Percentiles rank a stretch among this genome's conserved stretches.
Conservation (phyloP, 2,888 invertebrate species). For the Cryptophagus acutangulus region DNA sequence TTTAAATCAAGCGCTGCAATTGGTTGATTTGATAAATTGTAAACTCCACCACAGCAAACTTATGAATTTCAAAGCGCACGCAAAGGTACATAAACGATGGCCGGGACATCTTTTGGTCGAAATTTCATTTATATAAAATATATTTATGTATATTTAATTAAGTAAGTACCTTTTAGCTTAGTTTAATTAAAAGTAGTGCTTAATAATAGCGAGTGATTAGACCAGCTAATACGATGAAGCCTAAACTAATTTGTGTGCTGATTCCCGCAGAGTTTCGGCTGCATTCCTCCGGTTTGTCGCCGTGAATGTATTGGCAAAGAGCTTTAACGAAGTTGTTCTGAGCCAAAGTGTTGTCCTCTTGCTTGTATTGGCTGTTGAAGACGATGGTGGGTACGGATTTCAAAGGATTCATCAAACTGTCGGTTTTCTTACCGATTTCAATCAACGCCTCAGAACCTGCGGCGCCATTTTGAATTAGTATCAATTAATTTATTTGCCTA, state of each 20-base stretch:
- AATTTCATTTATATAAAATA: too few species aligned
- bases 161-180: too few species aligned
- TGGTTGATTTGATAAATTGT: too few species aligned
- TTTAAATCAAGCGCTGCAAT: too few species aligned
- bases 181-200: too few species aligned
- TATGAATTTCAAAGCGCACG: too few species aligned
- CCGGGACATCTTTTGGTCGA: too few species aligned
- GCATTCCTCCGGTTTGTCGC: slow-evolving; percentile 38
- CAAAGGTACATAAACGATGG: too few species aligned
- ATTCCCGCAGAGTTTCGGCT: slow-evolving; percentile 23
- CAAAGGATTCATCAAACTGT: slow-evolving; percentile 53
- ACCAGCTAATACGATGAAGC: slow-evolving; percentile 15
- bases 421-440: slow-evolving; percentile 54
- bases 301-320: slow-evolving; percentile 50
- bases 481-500: neutral
- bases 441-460: slow-evolving; percentile 48
- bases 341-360: slow-evolving; percentile 53
- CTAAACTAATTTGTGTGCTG: slow-evolving; percentile 12
- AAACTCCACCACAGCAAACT: too few species aligned
- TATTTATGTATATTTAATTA: too few species aligned
- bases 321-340: slow-evolving; percentile 54
- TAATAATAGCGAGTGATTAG: slow-evolving; percentile 8
- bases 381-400: slow-evolving; percentile 63
- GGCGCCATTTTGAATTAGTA: slow-evolving; percentile 11
- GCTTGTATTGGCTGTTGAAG: slow-evolving; percentile 60